Percentiles rank a stretch among this genome's conserved stretches.
Conservation (phyloP, 1,140 invertebrate species). For the Zelostemma sp. region DNA sequence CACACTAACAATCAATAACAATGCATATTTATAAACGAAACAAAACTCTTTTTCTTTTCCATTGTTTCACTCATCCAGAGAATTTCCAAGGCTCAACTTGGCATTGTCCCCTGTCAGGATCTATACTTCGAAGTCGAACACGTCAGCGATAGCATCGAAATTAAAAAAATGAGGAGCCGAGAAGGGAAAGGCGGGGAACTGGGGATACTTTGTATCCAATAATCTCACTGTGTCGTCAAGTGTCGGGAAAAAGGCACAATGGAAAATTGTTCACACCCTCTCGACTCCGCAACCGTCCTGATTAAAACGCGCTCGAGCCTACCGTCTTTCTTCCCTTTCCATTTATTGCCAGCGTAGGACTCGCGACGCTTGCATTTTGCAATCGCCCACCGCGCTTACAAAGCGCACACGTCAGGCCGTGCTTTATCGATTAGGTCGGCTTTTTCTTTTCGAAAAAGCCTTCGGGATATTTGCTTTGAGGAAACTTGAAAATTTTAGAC, state of each 20-base stretch:
- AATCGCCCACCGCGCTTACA: constrained; percentile 12
- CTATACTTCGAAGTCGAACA: too few species aligned
- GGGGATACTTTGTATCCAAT: constrained; percentile 35
- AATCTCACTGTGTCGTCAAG: constrained; percentile 48
- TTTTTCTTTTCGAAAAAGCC: constrained; percentile 14
- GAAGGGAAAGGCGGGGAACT: too few species aligned
- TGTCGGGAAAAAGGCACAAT: constrained; percentile 51
- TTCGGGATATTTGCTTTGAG: constrained; percentile 20
- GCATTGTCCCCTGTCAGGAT: too few species aligned
- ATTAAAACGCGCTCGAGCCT: constrained; percentile 55
- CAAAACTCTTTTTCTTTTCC: too few species aligned
- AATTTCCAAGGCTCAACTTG: too few species aligned
- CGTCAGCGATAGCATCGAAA: too few species aligned
- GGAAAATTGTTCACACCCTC: constrained; percentile 51
- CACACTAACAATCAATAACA: too few species aligned
- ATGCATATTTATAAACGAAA: too few species aligned
- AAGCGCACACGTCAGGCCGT: constrained; percentile 22
- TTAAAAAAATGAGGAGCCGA: too few species aligned
- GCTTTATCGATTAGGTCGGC: constrained; percentile 33
- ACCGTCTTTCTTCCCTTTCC: constrained; percentile 33
- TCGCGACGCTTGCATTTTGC: constrained; percentile 41
- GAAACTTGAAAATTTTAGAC: constrained; percentile 38
- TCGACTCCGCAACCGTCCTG: constrained; percentile 51
- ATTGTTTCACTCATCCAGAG: too few species aligned
- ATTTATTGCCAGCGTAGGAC: constrained; percentile 40